Conservation (phyloP, 2,888 invertebrate species). For the Hyles lineata region DNA sequence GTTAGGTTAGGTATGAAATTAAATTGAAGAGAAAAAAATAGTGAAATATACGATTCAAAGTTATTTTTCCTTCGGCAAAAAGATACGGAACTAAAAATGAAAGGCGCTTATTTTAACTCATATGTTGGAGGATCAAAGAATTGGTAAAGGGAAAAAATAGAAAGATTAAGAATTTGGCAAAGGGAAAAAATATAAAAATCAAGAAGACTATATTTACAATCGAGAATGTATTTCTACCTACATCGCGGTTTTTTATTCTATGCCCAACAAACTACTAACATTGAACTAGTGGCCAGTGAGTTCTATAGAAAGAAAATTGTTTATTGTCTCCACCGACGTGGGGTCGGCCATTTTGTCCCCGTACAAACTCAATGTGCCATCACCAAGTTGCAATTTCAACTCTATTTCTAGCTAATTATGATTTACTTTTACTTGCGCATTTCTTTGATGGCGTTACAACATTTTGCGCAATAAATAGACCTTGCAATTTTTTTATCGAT, state of each 20-base stretch:
- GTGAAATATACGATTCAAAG: no score
- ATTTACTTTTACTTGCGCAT: background rate
- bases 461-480: background rate
- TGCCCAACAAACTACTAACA: slow-evolving; percentile 45
- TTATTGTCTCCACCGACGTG: slow-evolving; percentile 29
- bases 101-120: no score
- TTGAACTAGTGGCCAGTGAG: slow-evolving; percentile 51
- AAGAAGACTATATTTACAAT: background rate
- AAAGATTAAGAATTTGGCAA: no score
- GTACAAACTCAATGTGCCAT: background rate
- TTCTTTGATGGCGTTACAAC: background rate
- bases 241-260: slow-evolving; percentile 41
- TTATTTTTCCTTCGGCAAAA: no score
- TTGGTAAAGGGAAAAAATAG: no score
- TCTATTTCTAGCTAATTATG: background rate
- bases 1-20: no score
- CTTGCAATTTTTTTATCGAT: slow-evolving; percentile 10
- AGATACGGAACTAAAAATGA: no score
- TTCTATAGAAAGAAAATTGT: slow-evolving; percentile 41
- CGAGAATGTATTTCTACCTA: slow-evolving; percentile 21
- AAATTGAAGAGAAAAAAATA: no score
- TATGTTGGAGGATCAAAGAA: no score
- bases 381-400: background rate
- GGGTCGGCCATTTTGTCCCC: slow-evolving; percentile 31
- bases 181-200: no score